Conservation (phyloP, 2,797 vertebrate genomes). For the Chanos chanos region DNA sequence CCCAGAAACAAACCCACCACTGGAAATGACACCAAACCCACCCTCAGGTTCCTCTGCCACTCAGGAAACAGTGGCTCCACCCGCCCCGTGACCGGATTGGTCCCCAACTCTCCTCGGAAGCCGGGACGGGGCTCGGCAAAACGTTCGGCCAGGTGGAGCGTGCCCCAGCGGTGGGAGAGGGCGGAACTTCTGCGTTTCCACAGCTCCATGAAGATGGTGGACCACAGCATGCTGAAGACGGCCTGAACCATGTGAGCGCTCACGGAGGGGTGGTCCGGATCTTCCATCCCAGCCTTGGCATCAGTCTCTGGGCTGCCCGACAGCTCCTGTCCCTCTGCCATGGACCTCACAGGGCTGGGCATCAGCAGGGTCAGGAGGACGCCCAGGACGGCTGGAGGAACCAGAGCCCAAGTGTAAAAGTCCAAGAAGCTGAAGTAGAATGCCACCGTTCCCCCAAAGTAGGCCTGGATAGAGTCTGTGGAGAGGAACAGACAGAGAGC, state of each 20-base stretch:
- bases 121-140: slow-evolving; percentile 72
- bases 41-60: slow-evolving; percentile 67
- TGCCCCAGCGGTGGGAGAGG: slow-evolving; percentile 74
- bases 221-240: slow-evolving; percentile 79
- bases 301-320: not conserved
- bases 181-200: slow-evolving; percentile 74
- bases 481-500: not conserved
- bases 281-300: not conserved
- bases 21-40: slow-evolving; percentile 71
- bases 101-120: slow-evolving; percentile 67
- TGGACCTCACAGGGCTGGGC: slow-evolving; percentile 56
- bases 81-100: slow-evolving; percentile 71
- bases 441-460: slow-evolving; percentile 71
- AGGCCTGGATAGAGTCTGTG: slow-evolving; percentile 69
- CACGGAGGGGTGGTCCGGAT: slow-evolving; percentile 44
- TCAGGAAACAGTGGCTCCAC: slow-evolving; percentile 72
- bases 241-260: slow-evolving; percentile 74
- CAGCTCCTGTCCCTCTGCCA: not conserved
- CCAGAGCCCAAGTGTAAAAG: slow-evolving; percentile 77
- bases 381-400: slow-evolving; percentile 70
- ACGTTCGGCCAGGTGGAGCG: slow-evolving; percentile 62
- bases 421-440: slow-evolving; percentile 81
- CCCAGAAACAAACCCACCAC: slow-evolving; percentile 70
- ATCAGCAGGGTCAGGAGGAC: slow-evolving; percentile 58
- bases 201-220: slow-evolving; percentile 75